phyloP scores from a whole-genome alignment of 92 coral and sea anemone genomes.

The Umimayanthus chanpuru region DNA sequence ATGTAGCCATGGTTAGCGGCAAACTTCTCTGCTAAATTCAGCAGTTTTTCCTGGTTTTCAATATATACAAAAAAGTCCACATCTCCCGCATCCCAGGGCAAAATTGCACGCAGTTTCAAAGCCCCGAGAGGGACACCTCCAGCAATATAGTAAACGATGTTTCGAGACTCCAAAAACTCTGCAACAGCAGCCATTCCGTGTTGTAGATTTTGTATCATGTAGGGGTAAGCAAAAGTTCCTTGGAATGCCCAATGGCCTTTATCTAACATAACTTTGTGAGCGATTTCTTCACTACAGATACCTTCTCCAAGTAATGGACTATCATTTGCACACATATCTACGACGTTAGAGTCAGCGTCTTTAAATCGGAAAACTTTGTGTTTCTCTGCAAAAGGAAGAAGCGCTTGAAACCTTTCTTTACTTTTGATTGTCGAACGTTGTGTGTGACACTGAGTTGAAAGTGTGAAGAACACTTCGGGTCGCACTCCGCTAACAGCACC shows the following conservation, averaged over 20 bases:
- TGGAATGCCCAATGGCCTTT: neutral
- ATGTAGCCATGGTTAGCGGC: no score
- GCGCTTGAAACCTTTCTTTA: slow-evolving; percentile 17
- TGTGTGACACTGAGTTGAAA: neutral
- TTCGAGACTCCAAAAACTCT: no score
- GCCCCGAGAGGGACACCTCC: no score
- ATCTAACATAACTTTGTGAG: slow-evolving; percentile 46
- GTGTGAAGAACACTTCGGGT: slow-evolving; percentile 43
- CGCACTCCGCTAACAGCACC: slow-evolving; percentile 52
- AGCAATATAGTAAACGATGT: no score
- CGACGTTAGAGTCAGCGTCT: slow-evolving; percentile 27
- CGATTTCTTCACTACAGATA: slow-evolving; percentile 41
- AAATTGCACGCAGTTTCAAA: no score
- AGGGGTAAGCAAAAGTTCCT: no score
- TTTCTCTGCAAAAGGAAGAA: slow-evolving; percentile 62
- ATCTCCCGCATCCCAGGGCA: slow-evolving; percentile 20
- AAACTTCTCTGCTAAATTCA: no score
- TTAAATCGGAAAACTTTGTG: slow-evolving; percentile 51
- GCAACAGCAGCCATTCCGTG: no score
- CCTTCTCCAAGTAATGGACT: slow-evolving; percentile 65
- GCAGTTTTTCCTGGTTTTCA: no score
- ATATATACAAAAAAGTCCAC: no score
- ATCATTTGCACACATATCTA: slow-evolving; percentile 51
- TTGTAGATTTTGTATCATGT: no score
- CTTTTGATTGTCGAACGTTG: neutral